Evolutionary conservation across 35 echinoderm and acorn worm species (phyloP).

Genomic region (Ophioderma brevispina): DNA sequence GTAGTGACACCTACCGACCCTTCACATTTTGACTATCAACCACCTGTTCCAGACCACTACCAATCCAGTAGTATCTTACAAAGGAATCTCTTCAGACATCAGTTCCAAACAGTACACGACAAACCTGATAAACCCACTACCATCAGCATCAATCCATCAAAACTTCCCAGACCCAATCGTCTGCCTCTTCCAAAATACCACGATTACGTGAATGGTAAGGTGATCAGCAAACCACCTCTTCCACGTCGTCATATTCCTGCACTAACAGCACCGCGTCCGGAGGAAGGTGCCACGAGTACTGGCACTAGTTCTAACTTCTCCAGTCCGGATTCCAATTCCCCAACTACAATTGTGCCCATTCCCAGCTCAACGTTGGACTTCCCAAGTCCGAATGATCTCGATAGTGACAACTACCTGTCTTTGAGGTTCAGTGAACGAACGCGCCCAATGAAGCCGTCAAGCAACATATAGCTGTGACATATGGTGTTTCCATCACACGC

Average conservation of each 20-base stretch:
- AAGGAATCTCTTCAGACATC: neutral
- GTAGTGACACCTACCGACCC: neutral
- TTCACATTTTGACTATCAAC: neutral
- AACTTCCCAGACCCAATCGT: neutral
- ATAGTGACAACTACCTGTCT: neutral
- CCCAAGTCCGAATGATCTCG: neutral
- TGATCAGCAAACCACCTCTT: neutral
- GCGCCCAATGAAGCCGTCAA: neutral
- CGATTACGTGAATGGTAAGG: neutral
- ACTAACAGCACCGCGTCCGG: neutral
- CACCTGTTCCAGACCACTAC: neutral
- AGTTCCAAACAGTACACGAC: constrained; percentile 1
- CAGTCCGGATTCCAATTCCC: neutral
- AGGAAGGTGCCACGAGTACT: neutral
- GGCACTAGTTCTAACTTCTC: neutral
- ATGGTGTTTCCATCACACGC: too few relatives aligned
- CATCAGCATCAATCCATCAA: neutral
- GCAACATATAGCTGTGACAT: neutral
- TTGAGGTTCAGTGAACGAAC: neutral
- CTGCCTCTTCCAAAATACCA: neutral
- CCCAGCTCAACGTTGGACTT: neutral
- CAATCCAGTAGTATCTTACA: neutral
- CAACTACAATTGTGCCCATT: neutral
- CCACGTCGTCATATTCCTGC: neutral
- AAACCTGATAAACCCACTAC: neutral